These are phyloP conservation scores for Silurus asotus DNA, from an alignment of 2,113 vertebrate species.

Conservation along the genomic window DNA sequence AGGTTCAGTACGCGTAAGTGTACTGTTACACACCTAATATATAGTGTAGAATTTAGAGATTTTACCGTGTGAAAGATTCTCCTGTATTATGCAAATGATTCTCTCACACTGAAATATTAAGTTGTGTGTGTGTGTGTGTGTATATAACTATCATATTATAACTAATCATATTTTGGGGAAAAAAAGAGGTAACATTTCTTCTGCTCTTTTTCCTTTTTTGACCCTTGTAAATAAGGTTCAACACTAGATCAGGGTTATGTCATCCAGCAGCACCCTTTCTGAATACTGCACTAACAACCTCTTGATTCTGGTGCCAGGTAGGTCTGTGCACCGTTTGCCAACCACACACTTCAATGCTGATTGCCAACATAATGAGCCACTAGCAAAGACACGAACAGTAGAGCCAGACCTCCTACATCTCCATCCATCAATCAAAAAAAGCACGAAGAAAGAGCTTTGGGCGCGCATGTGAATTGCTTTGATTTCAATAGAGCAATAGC, in stretches of 20 bases:
- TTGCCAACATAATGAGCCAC: neutral
- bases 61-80: too few relatives aligned
- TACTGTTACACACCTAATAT: too few relatives aligned
- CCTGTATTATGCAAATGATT: too few relatives aligned
- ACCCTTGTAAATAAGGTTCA: neutral
- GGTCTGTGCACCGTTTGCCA: neutral
- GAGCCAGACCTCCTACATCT: conserved; percentile 6
- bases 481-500: conserved; percentile 2
- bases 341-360: neutral
- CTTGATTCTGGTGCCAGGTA: neutral
- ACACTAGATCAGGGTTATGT: neutral
- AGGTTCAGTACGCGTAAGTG: too few relatives aligned
- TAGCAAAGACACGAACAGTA: neutral
- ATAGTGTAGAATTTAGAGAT: too few relatives aligned
- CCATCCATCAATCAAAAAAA: neutral
- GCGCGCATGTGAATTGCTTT: neutral
- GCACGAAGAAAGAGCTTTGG: neutral
- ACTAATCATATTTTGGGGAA: neutral
- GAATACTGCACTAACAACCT: neutral
- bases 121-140: too few relatives aligned
- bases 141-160: too few relatives aligned
- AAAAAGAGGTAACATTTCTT: neutral
- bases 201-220: neutral
- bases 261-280: neutral
- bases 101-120: too few relatives aligned